Evolutionary conservation across 2,113 vertebrate genomes (phyloP).

Genomic region (Craseonycteris thonglongyai): DNA sequence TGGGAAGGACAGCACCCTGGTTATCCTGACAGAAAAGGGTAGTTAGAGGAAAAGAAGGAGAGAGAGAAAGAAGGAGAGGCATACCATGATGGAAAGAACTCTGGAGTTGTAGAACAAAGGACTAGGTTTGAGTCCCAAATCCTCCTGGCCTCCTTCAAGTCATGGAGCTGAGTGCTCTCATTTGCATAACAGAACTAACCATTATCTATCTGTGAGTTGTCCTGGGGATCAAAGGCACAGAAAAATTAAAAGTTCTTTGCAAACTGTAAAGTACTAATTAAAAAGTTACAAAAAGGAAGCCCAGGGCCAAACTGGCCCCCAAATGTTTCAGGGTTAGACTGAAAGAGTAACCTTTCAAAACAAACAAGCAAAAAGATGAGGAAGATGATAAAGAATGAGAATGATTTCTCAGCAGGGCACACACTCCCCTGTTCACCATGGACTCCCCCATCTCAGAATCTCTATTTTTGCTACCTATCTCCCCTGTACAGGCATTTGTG

Average conservation of each 20-base stretch:
- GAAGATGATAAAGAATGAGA: background rate
- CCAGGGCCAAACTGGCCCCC: no score
- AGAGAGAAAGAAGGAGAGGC: background rate
- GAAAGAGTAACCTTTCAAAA: background rate
- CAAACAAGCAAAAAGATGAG: no score
- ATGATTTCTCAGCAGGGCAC: background rate
- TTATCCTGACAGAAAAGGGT: background rate
- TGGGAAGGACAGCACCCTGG: background rate
- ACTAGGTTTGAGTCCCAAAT: background rate
- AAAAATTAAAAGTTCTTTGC: background rate
- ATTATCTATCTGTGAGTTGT: background rate
- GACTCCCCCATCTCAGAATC: background rate
- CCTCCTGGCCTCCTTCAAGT: background rate
- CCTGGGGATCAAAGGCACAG: background rate
- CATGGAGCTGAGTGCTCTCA: background rate
- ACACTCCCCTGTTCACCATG: background rate
- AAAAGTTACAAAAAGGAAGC: background rate
- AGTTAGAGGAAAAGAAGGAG: background rate
- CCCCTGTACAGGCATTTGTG: background rate
- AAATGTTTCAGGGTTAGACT: background rate
- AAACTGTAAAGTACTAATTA: background rate
- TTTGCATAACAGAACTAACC: background rate
- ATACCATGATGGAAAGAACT: background rate
- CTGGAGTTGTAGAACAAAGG: background rate
- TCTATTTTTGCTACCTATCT: background rate